Percentiles rank a stretch among this genome's conserved stretches.
Conservation (phyloP, 2,888 invertebrate genomes). For the Idaea aversata region DNA sequence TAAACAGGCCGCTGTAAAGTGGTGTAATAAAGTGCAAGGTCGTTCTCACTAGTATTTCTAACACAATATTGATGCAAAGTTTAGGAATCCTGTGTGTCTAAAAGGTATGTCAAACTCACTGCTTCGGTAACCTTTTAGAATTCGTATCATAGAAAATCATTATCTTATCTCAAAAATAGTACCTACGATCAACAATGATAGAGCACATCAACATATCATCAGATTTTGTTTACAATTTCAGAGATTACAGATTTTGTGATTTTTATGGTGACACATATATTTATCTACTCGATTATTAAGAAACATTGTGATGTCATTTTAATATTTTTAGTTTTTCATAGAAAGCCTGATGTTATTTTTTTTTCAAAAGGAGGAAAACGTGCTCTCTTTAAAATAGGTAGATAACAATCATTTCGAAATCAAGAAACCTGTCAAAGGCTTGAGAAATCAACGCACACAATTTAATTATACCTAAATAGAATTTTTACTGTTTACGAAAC, state of each 20-base stretch:
- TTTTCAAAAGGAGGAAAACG: not conserved
- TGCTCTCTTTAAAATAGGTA: too few species aligned
- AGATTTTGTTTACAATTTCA: not conserved
- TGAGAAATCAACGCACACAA: too few species aligned
- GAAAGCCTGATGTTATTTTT: not conserved
- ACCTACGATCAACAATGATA: not conserved
- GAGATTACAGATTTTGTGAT: not conserved
- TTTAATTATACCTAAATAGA: too few species aligned
- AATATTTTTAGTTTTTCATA: not conserved
- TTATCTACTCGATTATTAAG: not conserved
- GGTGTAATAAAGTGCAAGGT: not conserved
- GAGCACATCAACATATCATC: constrained; percentile 1
- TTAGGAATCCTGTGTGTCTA: too few species aligned
- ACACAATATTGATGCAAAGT: too few species aligned
- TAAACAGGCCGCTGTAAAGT: not conserved
- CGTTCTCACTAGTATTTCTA: not conserved
- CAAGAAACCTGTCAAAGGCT: too few species aligned
- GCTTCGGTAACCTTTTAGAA: not conserved
- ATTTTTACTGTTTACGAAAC: too few species aligned
- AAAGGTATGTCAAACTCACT: too few species aligned
- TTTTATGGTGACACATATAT: not conserved
- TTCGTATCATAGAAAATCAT: not conserved
- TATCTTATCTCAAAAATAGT: not conserved
- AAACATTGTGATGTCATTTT: not conserved
- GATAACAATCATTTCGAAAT: too few species aligned